phyloP scores from a whole-genome alignment of 2,797 vertebrate genomes.

The Enteromius fasciolatus region DNA sequence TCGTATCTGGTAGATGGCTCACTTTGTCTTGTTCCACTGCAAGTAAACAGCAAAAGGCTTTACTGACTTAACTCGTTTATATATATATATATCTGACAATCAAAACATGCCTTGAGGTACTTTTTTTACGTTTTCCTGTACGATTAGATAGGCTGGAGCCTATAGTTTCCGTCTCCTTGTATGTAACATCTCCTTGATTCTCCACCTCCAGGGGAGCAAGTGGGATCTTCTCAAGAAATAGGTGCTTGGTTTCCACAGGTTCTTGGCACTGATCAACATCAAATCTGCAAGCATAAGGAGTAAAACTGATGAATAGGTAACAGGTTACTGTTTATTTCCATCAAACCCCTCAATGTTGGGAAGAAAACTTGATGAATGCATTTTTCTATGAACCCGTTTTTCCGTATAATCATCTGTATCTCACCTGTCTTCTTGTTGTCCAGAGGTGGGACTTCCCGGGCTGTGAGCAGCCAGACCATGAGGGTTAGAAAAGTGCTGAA shows the following conservation, averaged over 20 bases:
- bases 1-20: slow-evolving; percentile 68
- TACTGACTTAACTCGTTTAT: not conserved
- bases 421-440: slow-evolving; percentile 75
- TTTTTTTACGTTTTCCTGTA: slow-evolving; percentile 44
- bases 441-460: slow-evolving; percentile 79
- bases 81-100: not conserved
- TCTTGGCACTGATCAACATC: slow-evolving; percentile 67
- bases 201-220: slow-evolving; percentile 56
- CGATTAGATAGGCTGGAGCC: slow-evolving; percentile 66
- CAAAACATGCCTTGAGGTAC: not conserved
- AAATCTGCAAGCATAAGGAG: slow-evolving; percentile 61
- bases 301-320: not conserved
- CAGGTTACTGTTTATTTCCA: not conserved
- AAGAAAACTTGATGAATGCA: not conserved
- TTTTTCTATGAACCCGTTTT: slow-evolving; percentile 1
- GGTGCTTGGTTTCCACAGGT: slow-evolving; percentile 63
- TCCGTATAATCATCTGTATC: slow-evolving; percentile 51
- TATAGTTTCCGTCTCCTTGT: slow-evolving; percentile 67
- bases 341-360: not conserved
- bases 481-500: slow-evolving; percentile 84
- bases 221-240: slow-evolving; percentile 56
- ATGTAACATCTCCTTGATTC: slow-evolving; percentile 62
- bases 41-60: slow-evolving; percentile 34
- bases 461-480: slow-evolving; percentile 84
- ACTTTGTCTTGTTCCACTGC: slow-evolving; percentile 68